Evolutionary conservation across 2,113 vertebrate species (phyloP), one percentile per base, ranked within the genome.

Genomic region (Orthonyx spaldingii): DNA sequence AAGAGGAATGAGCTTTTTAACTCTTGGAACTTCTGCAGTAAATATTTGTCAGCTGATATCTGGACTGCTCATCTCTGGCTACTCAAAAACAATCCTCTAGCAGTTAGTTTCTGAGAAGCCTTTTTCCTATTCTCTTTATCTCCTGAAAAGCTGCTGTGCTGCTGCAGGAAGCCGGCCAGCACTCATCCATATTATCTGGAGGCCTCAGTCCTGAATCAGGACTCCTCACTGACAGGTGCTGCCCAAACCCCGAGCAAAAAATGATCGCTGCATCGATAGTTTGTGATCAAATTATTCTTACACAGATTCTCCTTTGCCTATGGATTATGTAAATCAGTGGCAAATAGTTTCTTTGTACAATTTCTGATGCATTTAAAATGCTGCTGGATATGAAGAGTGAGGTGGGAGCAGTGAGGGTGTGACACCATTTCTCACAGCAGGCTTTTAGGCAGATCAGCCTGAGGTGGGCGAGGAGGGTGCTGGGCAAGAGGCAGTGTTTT

Each of bases 1-100:
- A 56, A 91, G 49, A 92, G 52, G 83, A 95, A 86, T 52, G 50
- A 94, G 93, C 71, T 93, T 93, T 93, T 96, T 96, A 94, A 60
- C 71, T 94, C 68, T 37, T 75, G 47, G 28, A 94, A 85, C 39
- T 81, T 93, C 47, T 41, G n/a, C 64, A 49, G 52, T 66, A 74
- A 96, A 85, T 90, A 85, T 75, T 92, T 95, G 84, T 60, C 84
- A 89, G 77, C 65, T 89, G 81, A 24, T 89, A 93, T 61, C 89
- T 87, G 89, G 16, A 21, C 77, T 87, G 70, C 57, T 91, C 49
- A 65, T 93, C 14, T 0, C 50, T 52, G 65, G 44, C 90, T 88
- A 44, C 79, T 86, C 85, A 87, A 59, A 93, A 95, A 65, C 84
- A 80, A 21, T 83, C 35, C 87, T 87, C 57, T 13, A 61, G 63